Evolutionary conservation across 2,113 vertebrate species (phyloP).

Genomic region (Isichthys henryi): DNA sequence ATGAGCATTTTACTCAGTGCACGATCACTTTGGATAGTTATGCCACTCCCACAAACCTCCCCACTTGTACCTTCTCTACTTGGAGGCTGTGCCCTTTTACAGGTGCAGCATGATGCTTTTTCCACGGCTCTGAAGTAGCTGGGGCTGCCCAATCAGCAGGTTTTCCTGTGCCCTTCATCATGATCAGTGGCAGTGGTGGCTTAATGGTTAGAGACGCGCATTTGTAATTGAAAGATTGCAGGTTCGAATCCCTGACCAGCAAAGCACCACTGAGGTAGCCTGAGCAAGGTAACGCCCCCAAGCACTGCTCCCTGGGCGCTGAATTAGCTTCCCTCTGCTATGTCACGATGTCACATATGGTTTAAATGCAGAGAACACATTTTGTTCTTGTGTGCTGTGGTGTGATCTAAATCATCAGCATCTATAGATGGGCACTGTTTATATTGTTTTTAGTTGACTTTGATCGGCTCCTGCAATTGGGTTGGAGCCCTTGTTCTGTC

Average conservation of each 20-base stretch:
- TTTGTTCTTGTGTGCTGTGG: too few species aligned
- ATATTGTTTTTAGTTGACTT: not conserved
- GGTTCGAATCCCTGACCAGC: too few species aligned
- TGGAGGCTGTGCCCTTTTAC: not conserved
- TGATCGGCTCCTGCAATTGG: not conserved
- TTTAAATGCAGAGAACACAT: too few species aligned
- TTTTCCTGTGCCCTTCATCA: not conserved
- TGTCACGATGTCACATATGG: too few species aligned
- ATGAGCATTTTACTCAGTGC: not conserved
- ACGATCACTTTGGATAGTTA: not conserved
- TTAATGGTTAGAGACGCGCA: too few species aligned
- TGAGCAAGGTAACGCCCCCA: too few species aligned
- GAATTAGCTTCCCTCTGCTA: too few species aligned
- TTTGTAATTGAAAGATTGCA: too few species aligned
- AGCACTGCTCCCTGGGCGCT: too few species aligned
- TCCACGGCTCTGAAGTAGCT: not conserved
- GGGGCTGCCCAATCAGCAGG: not conserved
- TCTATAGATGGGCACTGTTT: not conserved
- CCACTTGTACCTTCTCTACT: not conserved
- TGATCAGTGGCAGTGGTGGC: too few species aligned
- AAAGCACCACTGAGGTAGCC: too few species aligned
- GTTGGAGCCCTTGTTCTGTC: not conserved
- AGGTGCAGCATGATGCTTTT: not conserved
- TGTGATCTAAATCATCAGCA: not conserved
- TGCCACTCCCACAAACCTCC: not conserved